phyloP scores from a whole-genome alignment of 2,888 invertebrate species.

The Lomographa bimaculata region DNA sequence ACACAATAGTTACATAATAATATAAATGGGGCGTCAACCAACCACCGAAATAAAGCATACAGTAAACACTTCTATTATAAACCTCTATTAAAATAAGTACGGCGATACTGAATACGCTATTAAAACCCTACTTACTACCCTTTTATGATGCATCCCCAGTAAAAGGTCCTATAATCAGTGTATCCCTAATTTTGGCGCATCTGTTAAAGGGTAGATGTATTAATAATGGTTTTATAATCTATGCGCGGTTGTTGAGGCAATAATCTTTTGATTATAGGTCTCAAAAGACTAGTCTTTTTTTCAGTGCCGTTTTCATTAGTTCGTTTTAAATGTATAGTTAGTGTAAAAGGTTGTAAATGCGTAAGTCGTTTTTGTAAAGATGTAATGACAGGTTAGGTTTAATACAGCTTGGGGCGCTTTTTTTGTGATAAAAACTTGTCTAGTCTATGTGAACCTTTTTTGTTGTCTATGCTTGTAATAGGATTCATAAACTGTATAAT shows the following conservation, averaged over 20 bases:
- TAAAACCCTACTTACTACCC: too few relatives aligned
- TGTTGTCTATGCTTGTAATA: too few relatives aligned
- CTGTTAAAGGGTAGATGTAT: slow-evolving; percentile 73
- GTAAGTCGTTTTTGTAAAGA: slow-evolving; percentile 58
- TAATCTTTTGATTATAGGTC: slow-evolving; percentile 72
- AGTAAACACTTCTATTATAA: slow-evolving; percentile 39
- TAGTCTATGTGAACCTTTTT: slow-evolving; percentile 4
- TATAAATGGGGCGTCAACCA: slow-evolving; percentile 30
- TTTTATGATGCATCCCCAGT: slow-evolving; percentile 49
- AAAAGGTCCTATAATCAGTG: slow-evolving; percentile 37
- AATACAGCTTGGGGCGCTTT: slow-evolving; percentile 23
- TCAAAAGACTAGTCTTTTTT: slow-evolving; percentile 61
- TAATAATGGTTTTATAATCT: slow-evolving; percentile 78
- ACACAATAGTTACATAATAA: slow-evolving; percentile 4
- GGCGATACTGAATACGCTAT: slow-evolving; percentile 44
- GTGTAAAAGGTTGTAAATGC: slow-evolving; percentile 54
- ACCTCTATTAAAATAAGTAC: slow-evolving; percentile 55
- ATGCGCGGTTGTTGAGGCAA: slow-evolving; percentile 51
- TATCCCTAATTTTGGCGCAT: slow-evolving; percentile 41
- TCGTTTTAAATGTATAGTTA: slow-evolving; percentile 66
- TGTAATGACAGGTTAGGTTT: slow-evolving; percentile 63
- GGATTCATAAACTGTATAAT: too few relatives aligned
- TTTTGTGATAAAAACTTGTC: slow-evolving; percentile 22
- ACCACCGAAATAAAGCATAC: slow-evolving; percentile 14
- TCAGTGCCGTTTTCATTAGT: slow-evolving; percentile 77